These are phyloP conservation scores for Petroica traversi DNA, from an alignment of 2,113 vertebrate species.

Conservation along the genomic window DNA sequence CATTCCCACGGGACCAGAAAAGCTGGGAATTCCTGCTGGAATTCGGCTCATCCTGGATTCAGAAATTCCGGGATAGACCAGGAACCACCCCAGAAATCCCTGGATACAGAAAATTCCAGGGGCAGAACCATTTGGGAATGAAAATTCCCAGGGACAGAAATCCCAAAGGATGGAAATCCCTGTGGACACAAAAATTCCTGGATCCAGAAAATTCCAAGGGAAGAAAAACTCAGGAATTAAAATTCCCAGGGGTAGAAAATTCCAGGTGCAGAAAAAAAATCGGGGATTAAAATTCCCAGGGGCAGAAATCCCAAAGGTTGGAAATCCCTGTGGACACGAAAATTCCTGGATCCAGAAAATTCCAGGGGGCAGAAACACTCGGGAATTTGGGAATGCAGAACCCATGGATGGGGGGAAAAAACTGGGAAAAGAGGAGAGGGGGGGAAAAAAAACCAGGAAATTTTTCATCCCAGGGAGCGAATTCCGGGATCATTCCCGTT, in stretches of 20 bases:
- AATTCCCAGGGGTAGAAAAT: background rate
- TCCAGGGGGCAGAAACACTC: no score
- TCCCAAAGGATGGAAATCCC: no score
- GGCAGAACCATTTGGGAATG: no score
- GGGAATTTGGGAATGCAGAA: background rate
- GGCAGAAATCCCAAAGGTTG: no score
- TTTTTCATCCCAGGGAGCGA: background rate
- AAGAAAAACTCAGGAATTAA: background rate
- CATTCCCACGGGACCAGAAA: rapidly evolving
- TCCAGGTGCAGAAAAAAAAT: no score
- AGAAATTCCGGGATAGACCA: background rate
- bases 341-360: background rate
- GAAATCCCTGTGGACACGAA: background rate
- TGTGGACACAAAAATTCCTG: no score
- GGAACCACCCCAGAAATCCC: no score
- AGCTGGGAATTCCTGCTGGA: background rate
- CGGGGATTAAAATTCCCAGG: no score
- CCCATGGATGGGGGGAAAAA: background rate
- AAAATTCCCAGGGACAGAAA: no score
- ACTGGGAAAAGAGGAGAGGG: background rate
- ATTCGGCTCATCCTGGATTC: rapidly evolving
- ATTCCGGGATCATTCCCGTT: background rate
- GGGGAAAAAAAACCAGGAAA: background rate
- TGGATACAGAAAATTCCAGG: no score
- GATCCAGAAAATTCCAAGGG: no score